Base-by-base conservation (phyloP, 92 coral and sea anemone species). In the Porites lobata region DNA sequence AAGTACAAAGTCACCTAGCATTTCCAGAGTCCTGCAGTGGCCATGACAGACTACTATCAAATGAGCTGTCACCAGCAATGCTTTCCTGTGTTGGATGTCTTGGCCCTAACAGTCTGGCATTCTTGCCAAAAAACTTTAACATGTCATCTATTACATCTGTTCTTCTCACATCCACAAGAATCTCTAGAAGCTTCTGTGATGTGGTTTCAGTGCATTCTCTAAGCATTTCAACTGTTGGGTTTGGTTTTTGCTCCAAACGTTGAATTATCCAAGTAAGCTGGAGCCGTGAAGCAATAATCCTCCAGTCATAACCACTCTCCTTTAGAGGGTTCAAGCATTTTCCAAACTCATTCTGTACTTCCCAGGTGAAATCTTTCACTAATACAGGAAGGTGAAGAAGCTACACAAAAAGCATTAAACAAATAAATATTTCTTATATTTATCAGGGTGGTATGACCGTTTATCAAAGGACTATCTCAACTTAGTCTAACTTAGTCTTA, bases 241-340 rank as follows among this genome's bases (percentile, higher is more conserved):
- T 77, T 20, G 21, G 20, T 2, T 65, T 75, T 7, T 82, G 24
- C 64, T 88, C 91, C 22, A 96, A 72, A 10, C 9, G 63, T 3
- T 87, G 83, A 52, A 96, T 93, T 59, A 82, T 81, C 4, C 29
- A 38, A 54, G 90, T 68, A 66, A 96, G 82, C 13, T 81, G 77
- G 3, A 96, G 87, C 18, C 95, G 86, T 10, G 99, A 96, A 4
- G 95, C 96, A 54, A 96, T 90, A 15, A 81, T 61, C 8, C 98
- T 87, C 94, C 95, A 96, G 76, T 96, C 99, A 79, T 76, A 80
- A 43, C 93, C 91, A 61, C 22, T 9, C 21, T 88, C 89, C 74
- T 90, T 96, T 38, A 20, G 77, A 12, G 80, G 90, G 73, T 96
- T 80, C 19, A 96, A 87, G 1, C 15, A 58, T 10, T 77, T 91